phyloP scores from a whole-genome alignment of 2,888 invertebrate species.

The Sinotaia quadrata region DNA sequence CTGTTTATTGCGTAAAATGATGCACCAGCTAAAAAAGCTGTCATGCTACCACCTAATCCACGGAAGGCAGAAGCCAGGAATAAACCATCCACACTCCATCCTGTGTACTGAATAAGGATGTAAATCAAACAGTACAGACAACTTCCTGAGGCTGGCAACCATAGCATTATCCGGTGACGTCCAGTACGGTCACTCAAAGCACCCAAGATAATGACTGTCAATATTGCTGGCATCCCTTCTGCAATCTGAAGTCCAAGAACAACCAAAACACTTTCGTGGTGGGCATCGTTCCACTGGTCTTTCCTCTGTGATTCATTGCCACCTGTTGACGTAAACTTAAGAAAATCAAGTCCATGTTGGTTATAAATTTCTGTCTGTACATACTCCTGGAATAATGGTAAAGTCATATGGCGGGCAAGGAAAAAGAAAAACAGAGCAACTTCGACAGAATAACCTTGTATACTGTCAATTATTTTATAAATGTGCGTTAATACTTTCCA shows the following conservation, averaged over 20 bases:
- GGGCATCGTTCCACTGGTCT: slow-evolving; percentile 47
- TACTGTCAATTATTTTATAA: slow-evolving; percentile 31
- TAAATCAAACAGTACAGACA: slow-evolving; percentile 63
- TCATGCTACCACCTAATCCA: slow-evolving; percentile 65
- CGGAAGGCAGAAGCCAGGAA: slow-evolving; percentile 65
- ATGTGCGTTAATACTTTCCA: slow-evolving; percentile 26
- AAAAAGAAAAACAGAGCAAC: slow-evolving; percentile 63
- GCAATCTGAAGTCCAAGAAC: slow-evolving; percentile 67
- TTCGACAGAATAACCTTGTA: slow-evolving; percentile 56
- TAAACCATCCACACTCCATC: slow-evolving; percentile 64
- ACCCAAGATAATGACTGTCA: slow-evolving; percentile 68
- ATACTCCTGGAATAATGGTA: slow-evolving; percentile 65
- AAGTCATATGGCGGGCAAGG: slow-evolving; percentile 61
- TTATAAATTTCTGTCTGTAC: slow-evolving; percentile 50
- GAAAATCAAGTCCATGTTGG: slow-evolving; percentile 38
- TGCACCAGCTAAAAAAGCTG: slow-evolving; percentile 62
- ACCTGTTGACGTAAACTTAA: slow-evolving; percentile 33
- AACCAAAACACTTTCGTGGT: slow-evolving; percentile 58
- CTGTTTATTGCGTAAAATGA: slow-evolving; percentile 64
- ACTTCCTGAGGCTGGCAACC: slow-evolving; percentile 68
- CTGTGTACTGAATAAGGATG: slow-evolving; percentile 60
- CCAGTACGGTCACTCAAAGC: slow-evolving; percentile 68
- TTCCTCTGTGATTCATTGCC: slow-evolving; percentile 30
- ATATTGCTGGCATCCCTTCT: slow-evolving; percentile 67
- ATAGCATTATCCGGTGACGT: slow-evolving; percentile 65